phyloP scores from a whole-genome alignment of 2,888 invertebrate species.

The Plemyria rubiginata region DNA sequence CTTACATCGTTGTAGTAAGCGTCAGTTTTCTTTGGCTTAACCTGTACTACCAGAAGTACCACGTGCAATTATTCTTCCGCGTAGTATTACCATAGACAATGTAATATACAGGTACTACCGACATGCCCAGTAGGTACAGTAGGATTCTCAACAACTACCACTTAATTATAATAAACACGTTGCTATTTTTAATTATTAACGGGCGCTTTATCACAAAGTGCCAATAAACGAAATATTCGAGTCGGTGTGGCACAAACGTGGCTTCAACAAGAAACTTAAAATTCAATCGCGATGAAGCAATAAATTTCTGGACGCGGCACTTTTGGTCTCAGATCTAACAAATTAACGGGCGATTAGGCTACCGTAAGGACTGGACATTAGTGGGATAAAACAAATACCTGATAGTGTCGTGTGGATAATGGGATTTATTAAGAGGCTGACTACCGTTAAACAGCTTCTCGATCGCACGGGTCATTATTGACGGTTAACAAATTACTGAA shows the following conservation, averaged over 20 bases:
- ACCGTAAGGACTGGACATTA: conserved; percentile 70
- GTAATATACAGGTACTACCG: too few species aligned
- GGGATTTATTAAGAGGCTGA: conserved; percentile 12
- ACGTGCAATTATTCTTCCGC: too few species aligned
- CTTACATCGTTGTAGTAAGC: too few species aligned
- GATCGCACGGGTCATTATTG: too few species aligned
- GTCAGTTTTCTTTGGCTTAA: too few species aligned
- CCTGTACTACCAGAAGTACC: too few species aligned
- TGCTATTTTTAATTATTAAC: conserved; percentile 13
- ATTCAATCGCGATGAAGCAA: conserved; percentile 76
- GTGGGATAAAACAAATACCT: conserved; percentile 72
- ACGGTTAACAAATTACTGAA: too few species aligned
- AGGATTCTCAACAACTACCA: too few species aligned
- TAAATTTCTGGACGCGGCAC: conserved; percentile 77
- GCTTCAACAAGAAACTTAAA: conserved; percentile 61
- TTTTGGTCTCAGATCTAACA: conserved; percentile 77
- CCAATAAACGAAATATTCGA: conserved; percentile 31
- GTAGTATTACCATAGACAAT: too few species aligned
- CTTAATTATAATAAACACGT: too few species aligned
- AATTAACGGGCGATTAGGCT: conserved; percentile 83
- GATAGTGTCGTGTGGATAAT: conserved; percentile 49
- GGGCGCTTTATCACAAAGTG: conserved; percentile 27
- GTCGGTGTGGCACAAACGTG: conserved; percentile 45
- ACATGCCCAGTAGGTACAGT: too few species aligned
- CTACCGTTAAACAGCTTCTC: too few species aligned